These are phyloP conservation scores for Cremastinae sp. DNA, from an alignment of 2,888 invertebrate genomes.

Conservation along the genomic window DNA sequence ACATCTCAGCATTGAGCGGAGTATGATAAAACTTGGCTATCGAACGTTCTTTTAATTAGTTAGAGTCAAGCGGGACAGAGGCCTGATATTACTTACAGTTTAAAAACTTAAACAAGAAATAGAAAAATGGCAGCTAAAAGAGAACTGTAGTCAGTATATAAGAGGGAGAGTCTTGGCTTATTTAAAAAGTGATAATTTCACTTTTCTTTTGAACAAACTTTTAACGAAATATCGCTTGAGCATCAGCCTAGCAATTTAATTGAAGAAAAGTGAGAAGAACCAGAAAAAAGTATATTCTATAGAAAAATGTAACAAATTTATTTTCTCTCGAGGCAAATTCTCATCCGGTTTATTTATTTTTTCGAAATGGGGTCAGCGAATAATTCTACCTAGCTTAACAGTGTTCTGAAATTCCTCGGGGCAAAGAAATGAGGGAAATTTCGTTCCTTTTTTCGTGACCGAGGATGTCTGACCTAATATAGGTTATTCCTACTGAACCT, in stretches of 20 bases:
- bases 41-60: conserved; percentile 37
- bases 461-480: conserved; percentile 50
- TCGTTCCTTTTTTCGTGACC: conserved; percentile 23
- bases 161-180: background rate
- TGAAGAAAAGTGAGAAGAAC: no score
- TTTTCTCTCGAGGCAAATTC: no score
- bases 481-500: conserved; percentile 50
- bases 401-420: background rate
- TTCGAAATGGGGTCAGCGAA: no score
- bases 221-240: no score
- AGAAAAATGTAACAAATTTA: no score
- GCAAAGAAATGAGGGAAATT: background rate
- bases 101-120: conserved; percentile 24
- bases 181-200: conserved; percentile 9
- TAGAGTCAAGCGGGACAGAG: background rate
- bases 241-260: no score
- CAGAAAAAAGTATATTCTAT: no score
- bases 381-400: background rate
- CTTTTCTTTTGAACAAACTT: no score
- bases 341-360: no score
- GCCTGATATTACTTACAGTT: conserved; percentile 25
- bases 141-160: background rate
- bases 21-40: conserved; percentile 27
- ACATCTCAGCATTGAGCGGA: conserved; percentile 6
- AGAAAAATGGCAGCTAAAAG: conserved; percentile 15